These are phyloP conservation scores for Atopsyche davidsoni DNA, from an alignment of 1,140 invertebrate genomes.

Conservation along the genomic window DNA sequence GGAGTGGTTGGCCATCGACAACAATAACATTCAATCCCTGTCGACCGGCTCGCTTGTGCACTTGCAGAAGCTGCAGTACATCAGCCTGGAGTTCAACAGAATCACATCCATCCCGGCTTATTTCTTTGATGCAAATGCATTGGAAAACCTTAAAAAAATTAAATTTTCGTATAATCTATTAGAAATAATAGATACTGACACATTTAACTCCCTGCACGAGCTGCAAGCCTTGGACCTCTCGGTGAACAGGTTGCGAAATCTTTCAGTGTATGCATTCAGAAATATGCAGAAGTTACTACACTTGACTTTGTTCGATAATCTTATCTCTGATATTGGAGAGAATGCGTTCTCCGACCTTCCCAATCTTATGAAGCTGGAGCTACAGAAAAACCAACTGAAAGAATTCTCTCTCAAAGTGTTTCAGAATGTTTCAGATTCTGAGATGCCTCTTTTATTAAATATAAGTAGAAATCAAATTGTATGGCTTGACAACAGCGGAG, in stretches of 20 bases:
- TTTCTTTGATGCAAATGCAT: constrained; percentile 61
- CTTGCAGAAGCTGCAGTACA: constrained; percentile 68
- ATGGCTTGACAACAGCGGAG: constrained; percentile 50
- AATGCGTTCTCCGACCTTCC: constrained; percentile 63
- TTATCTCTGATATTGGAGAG: constrained; percentile 54
- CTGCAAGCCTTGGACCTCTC: constrained; percentile 65
- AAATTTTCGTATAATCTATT: constrained; percentile 70
- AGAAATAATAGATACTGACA: constrained; percentile 52
- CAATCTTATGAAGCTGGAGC: constrained; percentile 60
- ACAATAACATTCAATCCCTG: constrained; percentile 75
- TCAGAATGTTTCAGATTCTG: constrained; percentile 55
- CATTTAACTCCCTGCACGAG: constrained; percentile 57
- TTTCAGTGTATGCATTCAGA: constrained; percentile 54
- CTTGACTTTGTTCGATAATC: constrained; percentile 63
- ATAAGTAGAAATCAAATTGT: constrained; percentile 63
- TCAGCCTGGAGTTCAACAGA: constrained; percentile 82
- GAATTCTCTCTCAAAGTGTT: constrained; percentile 62
- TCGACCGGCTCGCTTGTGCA: constrained; percentile 54
- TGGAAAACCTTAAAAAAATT: constrained; percentile 70
- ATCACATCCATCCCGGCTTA: constrained; percentile 56
- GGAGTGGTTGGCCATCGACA: constrained; percentile 80
- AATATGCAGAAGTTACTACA: constrained; percentile 62
- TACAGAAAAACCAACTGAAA: constrained; percentile 65
- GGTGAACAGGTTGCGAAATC: constrained; percentile 61
- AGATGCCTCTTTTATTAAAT: constrained; percentile 59